These are phyloP conservation scores for Pollachius pollachius DNA, from an alignment of 2,113 vertebrate species.

Conservation along the genomic window DNA sequence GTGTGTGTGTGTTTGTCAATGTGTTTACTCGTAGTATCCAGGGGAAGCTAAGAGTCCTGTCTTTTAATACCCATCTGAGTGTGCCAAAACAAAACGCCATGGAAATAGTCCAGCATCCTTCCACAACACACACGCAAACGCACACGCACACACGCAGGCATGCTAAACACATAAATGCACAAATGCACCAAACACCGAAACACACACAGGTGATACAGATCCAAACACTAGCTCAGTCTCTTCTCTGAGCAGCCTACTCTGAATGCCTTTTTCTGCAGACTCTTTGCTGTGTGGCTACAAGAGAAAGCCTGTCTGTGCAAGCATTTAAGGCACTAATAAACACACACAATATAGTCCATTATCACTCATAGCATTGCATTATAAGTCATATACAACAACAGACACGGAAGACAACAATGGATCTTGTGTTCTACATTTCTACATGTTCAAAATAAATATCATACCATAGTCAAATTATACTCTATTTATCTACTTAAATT, in stretches of 20 bases:
- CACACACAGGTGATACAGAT: neutral
- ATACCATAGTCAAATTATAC: too few species aligned
- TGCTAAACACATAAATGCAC: neutral
- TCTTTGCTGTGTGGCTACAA: neutral
- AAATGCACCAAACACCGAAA: conserved; percentile 13
- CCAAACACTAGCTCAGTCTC: conserved; percentile 10
- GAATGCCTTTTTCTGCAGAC: conserved; percentile 13
- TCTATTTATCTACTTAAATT: too few species aligned
- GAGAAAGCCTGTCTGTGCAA: neutral
- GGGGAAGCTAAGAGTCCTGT: conserved; percentile 32
- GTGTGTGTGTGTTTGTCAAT: conserved; percentile 24
- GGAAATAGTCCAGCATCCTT: too few species aligned
- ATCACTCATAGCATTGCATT: too few species aligned
- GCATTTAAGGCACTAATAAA: neutral
- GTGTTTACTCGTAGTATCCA: conserved; percentile 40
- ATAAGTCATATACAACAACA: too few species aligned
- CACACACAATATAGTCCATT: neutral
- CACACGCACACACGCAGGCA: neutral
- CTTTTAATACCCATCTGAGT: conserved; percentile 31
- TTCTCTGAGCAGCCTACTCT: conserved; percentile 18
- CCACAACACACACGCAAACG: neutral
- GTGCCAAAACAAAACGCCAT: too few species aligned
- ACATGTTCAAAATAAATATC: too few species aligned
- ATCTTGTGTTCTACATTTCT: too few species aligned
- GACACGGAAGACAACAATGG: too few species aligned